These are phyloP conservation scores for Coelopa pilipes DNA, from an alignment of 2,888 invertebrate genomes.

Conservation along the genomic window DNA sequence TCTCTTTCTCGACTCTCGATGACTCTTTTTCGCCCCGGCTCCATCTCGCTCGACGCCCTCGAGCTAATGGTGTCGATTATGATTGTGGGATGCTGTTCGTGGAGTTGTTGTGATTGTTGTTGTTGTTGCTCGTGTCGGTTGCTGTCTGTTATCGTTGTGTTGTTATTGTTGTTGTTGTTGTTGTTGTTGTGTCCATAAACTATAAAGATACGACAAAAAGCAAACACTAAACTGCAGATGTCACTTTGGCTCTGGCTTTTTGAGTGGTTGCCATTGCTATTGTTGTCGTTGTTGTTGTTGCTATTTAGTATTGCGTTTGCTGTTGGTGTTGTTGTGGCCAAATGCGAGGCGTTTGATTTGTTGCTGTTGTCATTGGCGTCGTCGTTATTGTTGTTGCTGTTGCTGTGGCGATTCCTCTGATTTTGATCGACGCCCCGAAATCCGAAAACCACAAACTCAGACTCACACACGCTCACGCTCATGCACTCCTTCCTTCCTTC, in stretches of 20 bases:
- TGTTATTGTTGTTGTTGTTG: slow-evolving; percentile 18
- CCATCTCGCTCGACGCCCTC: too few species aligned
- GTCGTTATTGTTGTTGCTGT: too few species aligned
- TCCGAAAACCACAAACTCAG: too few species aligned
- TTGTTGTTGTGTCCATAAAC: slow-evolving; percentile 31
- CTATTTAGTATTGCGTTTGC: too few species aligned
- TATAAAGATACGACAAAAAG: slow-evolving; percentile 20
- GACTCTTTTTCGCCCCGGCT: neutral
- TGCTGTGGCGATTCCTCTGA: too few species aligned
- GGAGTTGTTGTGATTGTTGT: neutral
- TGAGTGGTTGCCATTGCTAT: neutral
- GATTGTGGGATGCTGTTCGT: slow-evolving; percentile 30
- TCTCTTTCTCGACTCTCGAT: neutral
- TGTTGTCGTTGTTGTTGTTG: neutral
- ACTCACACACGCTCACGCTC: too few species aligned
- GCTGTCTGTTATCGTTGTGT: neutral
- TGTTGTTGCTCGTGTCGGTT: neutral
- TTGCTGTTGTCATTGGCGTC: too few species aligned
- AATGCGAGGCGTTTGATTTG: too few species aligned
- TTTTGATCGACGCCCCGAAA: too few species aligned
- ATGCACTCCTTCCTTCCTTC: too few species aligned
- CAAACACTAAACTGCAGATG: slow-evolving; percentile 24
- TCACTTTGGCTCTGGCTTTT: neutral
- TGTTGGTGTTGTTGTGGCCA: too few species aligned
- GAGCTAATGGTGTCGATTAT: slow-evolving; percentile 25